These are phyloP conservation scores for Nyctibius grandis DNA, from an alignment of 2,797 vertebrate genomes.

Conservation along the genomic window DNA sequence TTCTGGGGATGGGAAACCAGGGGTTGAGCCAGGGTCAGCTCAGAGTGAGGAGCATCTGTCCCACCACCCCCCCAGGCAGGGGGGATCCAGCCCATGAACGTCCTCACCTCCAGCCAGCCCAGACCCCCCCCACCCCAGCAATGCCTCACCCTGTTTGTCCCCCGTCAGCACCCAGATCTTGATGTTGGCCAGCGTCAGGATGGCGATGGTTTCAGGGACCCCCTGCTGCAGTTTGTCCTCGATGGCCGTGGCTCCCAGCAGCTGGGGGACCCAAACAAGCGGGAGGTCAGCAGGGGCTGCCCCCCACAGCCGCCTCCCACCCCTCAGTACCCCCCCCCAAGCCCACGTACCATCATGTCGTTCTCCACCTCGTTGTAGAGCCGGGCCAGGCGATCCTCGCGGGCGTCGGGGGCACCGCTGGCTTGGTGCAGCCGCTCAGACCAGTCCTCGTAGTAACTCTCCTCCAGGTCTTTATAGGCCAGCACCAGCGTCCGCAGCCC, in stretches of 20 bases:
- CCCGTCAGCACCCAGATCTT: constrained; percentile 96
- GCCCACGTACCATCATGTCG: constrained; percentile 83
- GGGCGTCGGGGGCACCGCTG: constrained; percentile 74
- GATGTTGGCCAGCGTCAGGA: constrained; percentile 91
- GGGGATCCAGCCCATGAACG: not conserved
- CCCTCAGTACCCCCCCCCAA: too few species aligned
- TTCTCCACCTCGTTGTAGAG: constrained; percentile 89
- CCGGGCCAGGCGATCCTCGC: constrained; percentile 84
- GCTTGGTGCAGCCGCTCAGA: constrained; percentile 77
- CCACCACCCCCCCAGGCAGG: not conserved
- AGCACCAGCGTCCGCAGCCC: constrained; percentile 88
- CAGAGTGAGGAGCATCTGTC: rapidly evolving
- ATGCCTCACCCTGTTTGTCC: constrained; percentile 88
- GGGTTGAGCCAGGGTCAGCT: not conserved
- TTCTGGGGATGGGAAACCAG: constrained; percentile 68
- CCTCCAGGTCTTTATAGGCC: constrained; percentile 88
- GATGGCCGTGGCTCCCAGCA: constrained; percentile 92
- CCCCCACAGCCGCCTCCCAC: rapidly evolving
- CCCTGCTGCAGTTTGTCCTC: constrained; percentile 95
- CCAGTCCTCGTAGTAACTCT: constrained; percentile 86
- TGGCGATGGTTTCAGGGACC: constrained; percentile 89
- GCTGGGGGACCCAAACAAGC: constrained; percentile 56
- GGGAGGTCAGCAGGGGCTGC: not conserved
- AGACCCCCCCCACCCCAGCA: not conserved
- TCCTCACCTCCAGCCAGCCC: not conserved